Base-by-base conservation (phyloP, 2,797 vertebrate species). In the Pogonophryne albipinna region DNA sequence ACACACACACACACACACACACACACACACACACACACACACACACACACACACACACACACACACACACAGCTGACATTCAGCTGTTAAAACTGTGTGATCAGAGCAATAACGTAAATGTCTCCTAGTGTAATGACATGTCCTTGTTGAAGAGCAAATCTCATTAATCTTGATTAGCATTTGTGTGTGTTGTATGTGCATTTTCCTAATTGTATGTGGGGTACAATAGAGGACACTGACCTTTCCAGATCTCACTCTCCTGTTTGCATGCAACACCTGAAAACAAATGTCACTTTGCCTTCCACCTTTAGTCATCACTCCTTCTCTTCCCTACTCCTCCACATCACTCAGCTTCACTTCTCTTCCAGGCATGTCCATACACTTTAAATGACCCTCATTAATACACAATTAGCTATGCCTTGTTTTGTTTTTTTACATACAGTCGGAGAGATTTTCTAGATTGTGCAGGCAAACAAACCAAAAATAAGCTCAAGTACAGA, bases 121-220 rank as follows among this genome's bases (percentile, higher is more conserved):
- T 86, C 80, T 77, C 41, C 62, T 70, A 66, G 66, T 83, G 68
- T 82, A 77, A 88, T 78, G 80, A 72, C 73, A 66, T 55, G 71
- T 83, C 71, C 74, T 82, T 12, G 31, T 78, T 62, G 44, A 71
- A 82, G 70, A 80, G 80, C 74, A 82, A 44, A 74, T 82, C 72
- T 71, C 84, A 91, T 90, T 86, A 34, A 79, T 88, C 85, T 84
- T 79, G 75, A 87, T 90, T 82, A 84, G 72, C 58, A 27, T 16
- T 38, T 53, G 42, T 78, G 58, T 67, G 56, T 45, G 53, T 56
- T 58, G 16, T 47, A 44, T 74, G 59, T 20, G 47, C 46, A 4
- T 45, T 61, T 59, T 67, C 31, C 12, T 31, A 67, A 41, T 20
- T 59, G 66, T 34, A 67, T 49, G 53, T 47, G 79, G 76, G 76